Percentiles rank a stretch among this genome's conserved stretches.
Conservation (phyloP, 2,888 invertebrate species). For the Zaprionus bogoriensis region DNA sequence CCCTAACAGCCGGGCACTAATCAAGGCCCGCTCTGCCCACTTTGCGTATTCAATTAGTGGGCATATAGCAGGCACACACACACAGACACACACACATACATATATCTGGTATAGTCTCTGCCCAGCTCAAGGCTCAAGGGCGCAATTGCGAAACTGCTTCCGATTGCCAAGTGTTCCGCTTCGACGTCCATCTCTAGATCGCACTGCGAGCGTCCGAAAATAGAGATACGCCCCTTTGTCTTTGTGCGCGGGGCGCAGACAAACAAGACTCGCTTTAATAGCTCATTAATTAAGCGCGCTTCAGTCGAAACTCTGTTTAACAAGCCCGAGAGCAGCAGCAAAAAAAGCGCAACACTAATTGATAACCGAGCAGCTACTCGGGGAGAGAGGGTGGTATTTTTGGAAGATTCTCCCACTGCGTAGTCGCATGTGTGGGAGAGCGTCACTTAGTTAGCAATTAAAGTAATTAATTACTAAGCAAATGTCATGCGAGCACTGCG, state of each 20-base stretch:
- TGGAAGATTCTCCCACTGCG: no score
- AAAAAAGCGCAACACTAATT: conserved; percentile 46
- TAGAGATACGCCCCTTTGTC: conserved; percentile 55
- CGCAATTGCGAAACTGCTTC: conserved; percentile 18
- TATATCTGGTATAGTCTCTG: no score
- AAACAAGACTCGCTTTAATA: conserved; percentile 41
- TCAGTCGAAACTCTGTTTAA: conserved; percentile 56
- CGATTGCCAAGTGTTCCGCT: conserved; percentile 41
- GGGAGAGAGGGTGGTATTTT: not conserved
- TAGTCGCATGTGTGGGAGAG: conserved; percentile 29
- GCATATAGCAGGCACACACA: no score
- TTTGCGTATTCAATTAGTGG: not conserved
- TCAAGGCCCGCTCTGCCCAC: not conserved
- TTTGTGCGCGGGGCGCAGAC: conserved; percentile 14
- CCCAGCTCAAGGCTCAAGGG: conserved; percentile 41
- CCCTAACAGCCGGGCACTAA: not conserved
- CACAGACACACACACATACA: no score
- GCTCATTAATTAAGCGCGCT: conserved; percentile 62
- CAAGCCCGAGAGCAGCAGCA: conserved; percentile 46
- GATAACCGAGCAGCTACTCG: conserved; percentile 57
- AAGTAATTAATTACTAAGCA: conserved; percentile 58
- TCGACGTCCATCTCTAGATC: conserved; percentile 51
- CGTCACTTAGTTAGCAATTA: conserved; percentile 60
- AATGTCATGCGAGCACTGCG: conserved; percentile 37
- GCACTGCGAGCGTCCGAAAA: conserved; percentile 13